Percentiles rank a stretch among this genome's conserved stretches.
phyloP scores from a whole-genome alignment of 2,113 vertebrate genomes.

The Eidolon helvum region DNA sequence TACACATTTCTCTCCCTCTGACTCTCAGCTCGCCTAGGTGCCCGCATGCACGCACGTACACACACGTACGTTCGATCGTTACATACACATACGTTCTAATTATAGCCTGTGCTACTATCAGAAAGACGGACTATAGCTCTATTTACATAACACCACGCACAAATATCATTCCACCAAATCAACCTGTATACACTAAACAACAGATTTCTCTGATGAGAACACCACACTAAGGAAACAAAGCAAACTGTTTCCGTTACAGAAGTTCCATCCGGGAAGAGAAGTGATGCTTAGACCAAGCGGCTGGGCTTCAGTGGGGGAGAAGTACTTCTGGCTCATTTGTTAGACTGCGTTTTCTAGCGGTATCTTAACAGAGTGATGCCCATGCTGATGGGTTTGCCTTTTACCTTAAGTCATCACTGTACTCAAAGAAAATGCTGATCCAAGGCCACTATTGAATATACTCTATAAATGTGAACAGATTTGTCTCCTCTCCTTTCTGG shows the following conservation, averaged over 20 bases:
- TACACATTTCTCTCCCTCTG: slow-evolving; percentile 61
- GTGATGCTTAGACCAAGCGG: background rate
- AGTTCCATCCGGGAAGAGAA: background rate
- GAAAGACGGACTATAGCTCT: slow-evolving; percentile 47
- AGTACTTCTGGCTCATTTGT: background rate
- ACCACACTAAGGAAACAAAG: slow-evolving; percentile 50
- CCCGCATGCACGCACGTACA: background rate
- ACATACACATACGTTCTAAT: slow-evolving; percentile 56
- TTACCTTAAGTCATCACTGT: background rate
- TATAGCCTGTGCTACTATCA: slow-evolving; percentile 66
- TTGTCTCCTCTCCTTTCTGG: background rate
- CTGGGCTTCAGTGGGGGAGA: background rate
- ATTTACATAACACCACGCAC: slow-evolving; percentile 69
- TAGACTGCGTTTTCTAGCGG: fast-evolving
- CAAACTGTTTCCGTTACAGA: slow-evolving; percentile 51
- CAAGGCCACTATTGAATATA: background rate
- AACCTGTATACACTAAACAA: slow-evolving; percentile 59
- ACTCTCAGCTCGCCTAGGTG: background rate
- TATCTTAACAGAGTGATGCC: background rate
- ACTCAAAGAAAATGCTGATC: background rate
- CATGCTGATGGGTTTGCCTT: background rate
- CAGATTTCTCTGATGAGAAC: slow-evolving; percentile 21
- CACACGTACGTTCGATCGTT: background rate
- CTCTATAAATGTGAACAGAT: background rate
- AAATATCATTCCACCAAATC: slow-evolving; percentile 65